Conservation (phyloP, 2,888 invertebrate species). For the Epsilonema sp. region DNA sequence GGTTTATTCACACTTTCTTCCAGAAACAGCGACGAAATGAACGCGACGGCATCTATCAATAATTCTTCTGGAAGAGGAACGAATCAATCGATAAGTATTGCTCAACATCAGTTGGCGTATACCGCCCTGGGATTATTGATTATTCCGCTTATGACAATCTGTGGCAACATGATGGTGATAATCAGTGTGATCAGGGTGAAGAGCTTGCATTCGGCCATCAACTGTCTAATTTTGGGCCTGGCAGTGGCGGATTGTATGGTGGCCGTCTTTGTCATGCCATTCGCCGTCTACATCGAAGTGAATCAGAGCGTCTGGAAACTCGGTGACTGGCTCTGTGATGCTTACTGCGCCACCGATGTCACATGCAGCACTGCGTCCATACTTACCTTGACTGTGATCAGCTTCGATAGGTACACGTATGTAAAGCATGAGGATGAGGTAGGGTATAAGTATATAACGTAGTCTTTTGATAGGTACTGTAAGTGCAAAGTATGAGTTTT, state of each 20-base stretch:
- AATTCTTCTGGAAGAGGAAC: too few relatives aligned
- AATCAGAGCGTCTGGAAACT: conserved; percentile 24
- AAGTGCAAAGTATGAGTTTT: too few relatives aligned
- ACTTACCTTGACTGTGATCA: conserved; percentile 36
- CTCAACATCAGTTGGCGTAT: too few relatives aligned
- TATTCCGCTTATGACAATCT: conserved; percentile 77
- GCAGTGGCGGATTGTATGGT: conserved; percentile 88
- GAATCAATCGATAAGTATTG: too few relatives aligned
- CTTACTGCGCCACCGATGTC: conserved; percentile 37
- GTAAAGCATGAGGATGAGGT: too few relatives aligned
- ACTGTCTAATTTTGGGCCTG: conserved; percentile 94
- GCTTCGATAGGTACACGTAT: conserved; percentile 35
- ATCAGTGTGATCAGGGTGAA: conserved; percentile 74
- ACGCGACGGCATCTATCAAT: too few relatives aligned
- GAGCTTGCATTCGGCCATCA: conserved; percentile 82
- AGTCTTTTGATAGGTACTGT: too few relatives aligned
- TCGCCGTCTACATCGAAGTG: conserved; percentile 91
- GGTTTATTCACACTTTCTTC: too few relatives aligned
- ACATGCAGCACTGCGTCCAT: conserved; percentile 37
- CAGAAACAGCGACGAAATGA: too few relatives aligned
- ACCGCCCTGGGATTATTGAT: conserved; percentile 48
- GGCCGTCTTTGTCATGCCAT: conserved; percentile 88
- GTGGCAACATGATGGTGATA: conserved; percentile 89
- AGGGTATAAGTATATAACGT: too few relatives aligned
- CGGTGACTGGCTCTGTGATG: conserved; percentile 33